These are phyloP conservation scores for Hermodice carunculata DNA, from an alignment of 2,888 invertebrate genomes.

Conservation along the genomic window DNA sequence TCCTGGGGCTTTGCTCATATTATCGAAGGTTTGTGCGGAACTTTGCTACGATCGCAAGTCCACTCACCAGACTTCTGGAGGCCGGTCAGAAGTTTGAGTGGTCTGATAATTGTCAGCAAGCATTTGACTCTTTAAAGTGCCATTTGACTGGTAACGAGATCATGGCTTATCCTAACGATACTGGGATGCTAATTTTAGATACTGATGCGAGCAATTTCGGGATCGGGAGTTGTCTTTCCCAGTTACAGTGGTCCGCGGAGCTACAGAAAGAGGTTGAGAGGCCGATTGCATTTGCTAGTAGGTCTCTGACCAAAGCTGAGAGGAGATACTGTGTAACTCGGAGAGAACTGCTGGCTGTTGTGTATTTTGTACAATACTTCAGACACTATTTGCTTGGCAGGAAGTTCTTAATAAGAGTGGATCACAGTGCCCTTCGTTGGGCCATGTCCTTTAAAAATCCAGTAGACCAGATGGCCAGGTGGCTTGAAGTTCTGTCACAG, in stretches of 20 bases:
- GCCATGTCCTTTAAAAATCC: conserved; percentile 28
- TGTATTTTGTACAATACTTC: conserved; percentile 41
- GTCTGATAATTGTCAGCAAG: conserved; percentile 26
- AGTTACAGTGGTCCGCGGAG: too few species aligned
- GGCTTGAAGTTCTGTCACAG: conserved; percentile 6
- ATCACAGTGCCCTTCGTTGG: conserved; percentile 44
- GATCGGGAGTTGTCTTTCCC: conserved; percentile 31
- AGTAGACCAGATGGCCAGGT: conserved; percentile 24
- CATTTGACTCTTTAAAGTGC: conserved; percentile 29
- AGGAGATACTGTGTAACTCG: conserved; percentile 32
- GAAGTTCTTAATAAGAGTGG: conserved; percentile 39
- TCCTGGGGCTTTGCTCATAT: neutral
- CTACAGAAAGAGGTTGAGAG: conserved; percentile 21
- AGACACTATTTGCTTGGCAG: conserved; percentile 40
- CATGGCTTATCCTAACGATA: conserved; percentile 31
- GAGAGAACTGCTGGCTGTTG: conserved; percentile 30
- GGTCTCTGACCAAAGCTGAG: conserved; percentile 29
- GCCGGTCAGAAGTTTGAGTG: conserved; percentile 29
- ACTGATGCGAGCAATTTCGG: conserved; percentile 29
- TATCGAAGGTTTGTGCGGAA: conserved; percentile 26
- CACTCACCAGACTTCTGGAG: conserved; percentile 25
- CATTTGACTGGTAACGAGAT: conserved; percentile 21
- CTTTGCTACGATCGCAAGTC: conserved; percentile 19
- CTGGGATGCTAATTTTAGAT: conserved; percentile 28
- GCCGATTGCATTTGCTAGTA: conserved; percentile 31